These are phyloP conservation scores for Palythoa grandis DNA, from an alignment of 92 coral and sea anemone species.

Conservation along the genomic window DNA sequence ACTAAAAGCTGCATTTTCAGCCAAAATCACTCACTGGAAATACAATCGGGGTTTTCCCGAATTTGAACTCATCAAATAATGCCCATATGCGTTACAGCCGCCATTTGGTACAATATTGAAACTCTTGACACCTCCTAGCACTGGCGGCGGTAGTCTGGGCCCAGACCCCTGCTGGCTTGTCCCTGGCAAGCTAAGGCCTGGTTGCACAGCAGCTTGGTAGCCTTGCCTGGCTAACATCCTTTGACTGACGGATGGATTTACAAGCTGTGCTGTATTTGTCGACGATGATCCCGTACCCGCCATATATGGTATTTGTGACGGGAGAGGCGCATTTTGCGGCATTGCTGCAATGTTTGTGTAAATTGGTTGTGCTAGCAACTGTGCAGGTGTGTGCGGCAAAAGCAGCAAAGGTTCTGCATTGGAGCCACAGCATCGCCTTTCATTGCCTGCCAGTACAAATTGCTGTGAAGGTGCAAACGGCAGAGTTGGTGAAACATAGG, in stretches of 20 bases:
- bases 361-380: slow-evolving; percentile 81
- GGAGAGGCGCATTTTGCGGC: slow-evolving; percentile 55
- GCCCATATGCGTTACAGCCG: slow-evolving; percentile 73
- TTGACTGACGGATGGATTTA: slow-evolving; percentile 67
- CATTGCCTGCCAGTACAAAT: slow-evolving; percentile 68
- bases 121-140: slow-evolving; percentile 72
- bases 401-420: slow-evolving; percentile 72
- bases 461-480: slow-evolving; percentile 81
- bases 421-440: slow-evolving; percentile 73
- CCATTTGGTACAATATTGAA: slow-evolving; percentile 75
- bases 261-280: slow-evolving; percentile 56
- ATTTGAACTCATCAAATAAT: slow-evolving; percentile 71
- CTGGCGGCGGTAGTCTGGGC: slow-evolving; percentile 68
- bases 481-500: slow-evolving; percentile 75
- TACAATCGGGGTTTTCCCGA: slow-evolving; percentile 71
- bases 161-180: slow-evolving; percentile 65
- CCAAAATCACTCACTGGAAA: slow-evolving; percentile 60
- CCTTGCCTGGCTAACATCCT: slow-evolving; percentile 67
- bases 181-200: slow-evolving; percentile 63
- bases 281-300: slow-evolving; percentile 47
- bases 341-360: slow-evolving; percentile 69
- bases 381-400: slow-evolving; percentile 78
- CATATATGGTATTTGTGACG: slow-evolving; percentile 72
- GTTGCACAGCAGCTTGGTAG: slow-evolving; percentile 71
- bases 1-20: background rate